Base-by-base conservation (phyloP, 2,113 vertebrate genomes). In the Pontoporia blainvillei region DNA sequence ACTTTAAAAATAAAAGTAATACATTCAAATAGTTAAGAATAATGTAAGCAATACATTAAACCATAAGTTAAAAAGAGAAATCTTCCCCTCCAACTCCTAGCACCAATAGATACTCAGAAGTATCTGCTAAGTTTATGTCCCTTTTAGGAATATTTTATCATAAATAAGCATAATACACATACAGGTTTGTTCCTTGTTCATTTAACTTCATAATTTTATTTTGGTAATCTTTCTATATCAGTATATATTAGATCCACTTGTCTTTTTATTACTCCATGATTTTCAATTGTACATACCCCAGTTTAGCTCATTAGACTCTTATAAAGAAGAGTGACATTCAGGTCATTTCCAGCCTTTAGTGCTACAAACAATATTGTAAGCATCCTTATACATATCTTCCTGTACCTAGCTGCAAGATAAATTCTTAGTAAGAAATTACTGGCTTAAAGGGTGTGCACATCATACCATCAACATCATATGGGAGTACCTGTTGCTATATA, bases 141-240 rank as follows among this genome's bases (percentile, higher is more conserved):
- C 44, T 93, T 86, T 76, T 41, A 83, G 90, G 46, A 89, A 62
- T 93, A 82, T 61, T 88, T 94, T 54, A 10, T 44, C n/a, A 41
- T 71, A 93, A 69, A 36, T 69, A 92, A 83, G 21, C 31, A 69
- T 75, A 61, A 78, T 91, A 34, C 20, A 3, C 52, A 44, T 54
- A 54, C 18, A 78, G 15, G 75, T 88, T 89, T 59, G 21, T 75
- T 83, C 3, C 25, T 93, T 84, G 21, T 6, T 89, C 9, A n/a
- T 90, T 81, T 86, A 83, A 73, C 46, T 15, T 83, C 14, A 6
- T 92, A 39, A 52, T 90, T 96, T 89, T 93, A 76, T 78, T 97
- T 95, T 94, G 44, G 6, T 34, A 67, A 4, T 90, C n/a, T 85
- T 93, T 86, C 41, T 41, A 27, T 78, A 76, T 15, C 62, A 78